Conservation (phyloP, 2,113 vertebrate genomes). For the Python bivittatus region DNA sequence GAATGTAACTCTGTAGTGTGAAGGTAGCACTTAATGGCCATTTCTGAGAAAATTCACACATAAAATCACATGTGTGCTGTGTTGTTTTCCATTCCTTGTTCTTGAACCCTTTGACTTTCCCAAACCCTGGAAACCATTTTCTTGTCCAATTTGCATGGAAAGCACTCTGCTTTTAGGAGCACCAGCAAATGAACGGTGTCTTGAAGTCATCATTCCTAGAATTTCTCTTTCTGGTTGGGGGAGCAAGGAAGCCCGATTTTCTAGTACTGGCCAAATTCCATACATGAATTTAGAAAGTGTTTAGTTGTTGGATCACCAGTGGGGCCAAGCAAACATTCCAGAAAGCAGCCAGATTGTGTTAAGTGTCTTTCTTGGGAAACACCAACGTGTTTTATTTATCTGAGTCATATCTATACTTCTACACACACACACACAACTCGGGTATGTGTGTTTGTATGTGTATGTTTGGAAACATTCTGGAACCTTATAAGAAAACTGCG, state of each 20-base stretch:
- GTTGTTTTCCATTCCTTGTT: not conserved
- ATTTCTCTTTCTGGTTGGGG: not conserved
- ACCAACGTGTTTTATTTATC: not conserved
- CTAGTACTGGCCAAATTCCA: conserved; percentile 31
- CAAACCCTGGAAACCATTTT: not conserved
- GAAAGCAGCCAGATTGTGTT: not conserved
- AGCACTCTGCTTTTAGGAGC: not conserved
- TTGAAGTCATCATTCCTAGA: conserved; percentile 49
- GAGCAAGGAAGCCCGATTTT: conserved; percentile 43
- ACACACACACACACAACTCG: not conserved
- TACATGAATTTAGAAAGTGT: not conserved
- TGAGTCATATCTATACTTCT: not conserved
- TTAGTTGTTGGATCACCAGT: not conserved
- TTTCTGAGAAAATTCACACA: not conserved
- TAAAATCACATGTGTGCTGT: rapidly evolving
- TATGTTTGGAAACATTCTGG: not conserved
- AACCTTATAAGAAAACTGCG: conserved; percentile 8
- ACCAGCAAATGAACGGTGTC: not conserved
- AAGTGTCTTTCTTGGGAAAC: conserved; percentile 3
- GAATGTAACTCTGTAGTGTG: not conserved
- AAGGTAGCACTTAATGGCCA: not conserved
- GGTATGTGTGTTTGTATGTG: not conserved
- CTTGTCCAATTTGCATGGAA: not conserved
- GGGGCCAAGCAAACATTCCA: conserved; percentile 10
- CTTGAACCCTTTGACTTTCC: not conserved